Percentiles rank a stretch among this genome's conserved stretches.
Conservation (phyloP, 2,113 vertebrate genomes). For the Centrocercus urophasianus region DNA sequence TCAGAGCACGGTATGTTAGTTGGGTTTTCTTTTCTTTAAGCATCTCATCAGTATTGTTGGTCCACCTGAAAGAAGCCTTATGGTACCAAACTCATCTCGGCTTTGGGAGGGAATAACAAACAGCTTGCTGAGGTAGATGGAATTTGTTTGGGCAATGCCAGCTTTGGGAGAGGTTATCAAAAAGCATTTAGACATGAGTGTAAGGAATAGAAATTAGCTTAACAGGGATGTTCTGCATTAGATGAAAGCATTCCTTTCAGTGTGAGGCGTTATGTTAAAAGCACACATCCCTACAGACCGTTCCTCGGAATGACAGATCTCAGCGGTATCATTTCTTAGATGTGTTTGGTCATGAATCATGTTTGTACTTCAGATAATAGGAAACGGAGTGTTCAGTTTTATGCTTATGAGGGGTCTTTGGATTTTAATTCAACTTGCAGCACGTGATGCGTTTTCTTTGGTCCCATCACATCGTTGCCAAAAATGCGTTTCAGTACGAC, state of each 20-base stretch:
- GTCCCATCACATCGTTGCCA: neutral
- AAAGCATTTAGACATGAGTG: neutral
- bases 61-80: neutral
- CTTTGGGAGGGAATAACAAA: neutral
- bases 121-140: neutral
- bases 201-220: neutral
- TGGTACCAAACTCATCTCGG: neutral
- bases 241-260: neutral
- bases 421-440: conserved; percentile 13
- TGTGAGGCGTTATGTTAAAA: neutral
- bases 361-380: neutral
- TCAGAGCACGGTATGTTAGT: neutral
- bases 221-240: neutral
- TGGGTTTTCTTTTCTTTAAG: neutral
- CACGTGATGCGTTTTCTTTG: neutral
- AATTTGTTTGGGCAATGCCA: neutral
- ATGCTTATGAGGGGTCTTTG: neutral
- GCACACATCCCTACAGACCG: neutral
- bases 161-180: neutral
- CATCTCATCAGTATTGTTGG: accelerated
- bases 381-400: neutral
- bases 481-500: conserved; percentile 1
- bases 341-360: conserved; percentile 1
- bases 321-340: neutral
- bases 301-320: neutral